phyloP scores from a whole-genome alignment of 2,888 invertebrate species.

The Sinodicranocentrus sp. region DNA sequence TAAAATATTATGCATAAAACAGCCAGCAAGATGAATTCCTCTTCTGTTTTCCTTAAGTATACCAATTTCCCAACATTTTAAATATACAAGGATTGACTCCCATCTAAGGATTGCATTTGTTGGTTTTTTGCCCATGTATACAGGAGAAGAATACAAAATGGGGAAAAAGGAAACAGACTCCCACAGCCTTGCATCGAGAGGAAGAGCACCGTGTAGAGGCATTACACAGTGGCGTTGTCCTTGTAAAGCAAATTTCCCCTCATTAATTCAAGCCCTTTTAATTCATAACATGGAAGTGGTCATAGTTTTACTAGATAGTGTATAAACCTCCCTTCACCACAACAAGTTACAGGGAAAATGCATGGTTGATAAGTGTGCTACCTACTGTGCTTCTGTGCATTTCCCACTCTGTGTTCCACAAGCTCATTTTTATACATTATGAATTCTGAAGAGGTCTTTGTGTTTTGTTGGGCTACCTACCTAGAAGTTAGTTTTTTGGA shows the following conservation, averaged over 20 bases:
- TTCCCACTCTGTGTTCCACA: too few relatives aligned
- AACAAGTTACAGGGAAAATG: slow-evolving; percentile 5
- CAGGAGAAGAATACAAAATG: slow-evolving; percentile 8
- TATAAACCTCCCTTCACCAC: too few relatives aligned
- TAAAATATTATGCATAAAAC: slow-evolving; percentile 45
- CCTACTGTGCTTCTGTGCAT: neutral
- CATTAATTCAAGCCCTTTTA: slow-evolving; percentile 49
- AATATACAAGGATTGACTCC: too few relatives aligned
- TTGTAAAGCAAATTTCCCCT: slow-evolving; percentile 53
- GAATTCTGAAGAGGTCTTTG: slow-evolving; percentile 52
- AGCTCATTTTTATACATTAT: slow-evolving; percentile 54
- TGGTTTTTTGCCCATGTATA: too few relatives aligned
- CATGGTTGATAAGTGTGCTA: slow-evolving; percentile 17
- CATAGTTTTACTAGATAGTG: too few relatives aligned
- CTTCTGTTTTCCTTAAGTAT: neutral
- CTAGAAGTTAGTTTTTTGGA: slow-evolving; percentile 7
- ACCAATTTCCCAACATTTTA: too few relatives aligned
- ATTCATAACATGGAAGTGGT: too few relatives aligned
- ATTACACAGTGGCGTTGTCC: slow-evolving; percentile 30
- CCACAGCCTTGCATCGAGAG: too few relatives aligned
- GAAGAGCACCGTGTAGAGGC: neutral
- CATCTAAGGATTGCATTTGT: too few relatives aligned
- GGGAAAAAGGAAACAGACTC: neutral
- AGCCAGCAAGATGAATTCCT: slow-evolving; percentile 16
- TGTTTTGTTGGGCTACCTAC: slow-evolving; percentile 8